Evolutionary conservation across 2,888 invertebrate species (phyloP), one percentile per base, ranked within the genome.

Genomic region (Blomia tropicalis): DNA sequence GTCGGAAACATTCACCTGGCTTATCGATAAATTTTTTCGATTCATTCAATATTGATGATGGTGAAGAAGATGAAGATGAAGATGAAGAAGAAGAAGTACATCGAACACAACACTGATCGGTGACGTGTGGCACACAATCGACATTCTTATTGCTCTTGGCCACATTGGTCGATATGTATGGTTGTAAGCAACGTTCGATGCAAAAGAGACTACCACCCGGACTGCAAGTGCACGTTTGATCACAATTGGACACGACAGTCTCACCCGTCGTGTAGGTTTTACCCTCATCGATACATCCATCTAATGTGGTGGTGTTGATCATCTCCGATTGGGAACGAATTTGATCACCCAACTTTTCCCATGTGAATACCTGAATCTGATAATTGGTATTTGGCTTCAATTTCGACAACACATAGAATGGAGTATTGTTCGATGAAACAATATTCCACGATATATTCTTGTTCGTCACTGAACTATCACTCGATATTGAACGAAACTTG

Each of bases 201-300:
- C 88, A 89, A 1, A 67, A 69, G 73, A 84, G 81, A 66, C 76
- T 76, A 1, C 85, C 85, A 17, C 79, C 79, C 0, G 73, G 70
- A 27, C 76, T 75, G 70, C 88, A 88, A 27, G 82, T 81, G 71
- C 88, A 88, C 1, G 80, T 77, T 66, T 85, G 84, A 62, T 87
- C 84, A 70, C 88, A 89, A 47, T 81, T 84, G 43, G 82, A 79
- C 64, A 82, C 79, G 67, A 86, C 76, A 67, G 78, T 80, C 68
- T 85, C 83, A 1, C 87, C 87, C 5, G 69, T 63, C 36, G 65
- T 60, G 62, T 69, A 70, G 27, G 69, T 67, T n/a, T 60, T 43
- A 59, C 69, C 69, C 11, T 67, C 65, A 60, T 67, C 63, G 19
- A 69, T 58, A 61, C 72, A 72, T 11, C 72, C 72, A 63, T 70